phyloP scores from a whole-genome alignment of 1,140 invertebrate genomes.

The Drosophila serrata region DNA sequence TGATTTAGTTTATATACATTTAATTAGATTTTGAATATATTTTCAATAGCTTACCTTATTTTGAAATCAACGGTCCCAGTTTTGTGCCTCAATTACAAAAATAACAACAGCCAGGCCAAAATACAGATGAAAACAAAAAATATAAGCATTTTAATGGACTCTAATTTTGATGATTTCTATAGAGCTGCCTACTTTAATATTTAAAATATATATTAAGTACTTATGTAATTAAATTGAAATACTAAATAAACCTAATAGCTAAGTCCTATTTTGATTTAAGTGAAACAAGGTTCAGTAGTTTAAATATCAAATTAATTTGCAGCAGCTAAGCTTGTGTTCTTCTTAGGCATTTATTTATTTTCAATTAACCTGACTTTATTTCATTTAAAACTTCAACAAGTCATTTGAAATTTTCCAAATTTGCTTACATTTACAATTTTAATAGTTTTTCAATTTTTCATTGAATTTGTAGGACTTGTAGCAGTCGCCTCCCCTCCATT shows the following conservation, averaged over 20 bases:
- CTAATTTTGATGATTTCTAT: conserved; percentile 21
- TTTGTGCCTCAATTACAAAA: conserved; percentile 14
- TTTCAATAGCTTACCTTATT: not conserved
- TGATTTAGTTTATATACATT: too few relatives aligned
- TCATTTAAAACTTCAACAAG: not conserved
- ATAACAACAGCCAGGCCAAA: conserved; percentile 12
- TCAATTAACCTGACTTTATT: not conserved
- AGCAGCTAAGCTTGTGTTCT: not conserved
- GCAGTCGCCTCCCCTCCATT: not conserved
- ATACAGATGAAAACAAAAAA: conserved; percentile 29
- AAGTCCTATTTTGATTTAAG: too few relatives aligned
- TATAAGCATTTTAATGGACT: not conserved
- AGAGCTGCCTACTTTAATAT: not conserved
- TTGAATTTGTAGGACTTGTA: conserved; percentile 64
- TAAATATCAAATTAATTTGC: not conserved
- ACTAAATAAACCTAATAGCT: not conserved
- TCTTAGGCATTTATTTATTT: not conserved
- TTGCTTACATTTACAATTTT: conserved; percentile 58
- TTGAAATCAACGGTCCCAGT: conserved; percentile 5
- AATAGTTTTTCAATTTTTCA: conserved; percentile 61
- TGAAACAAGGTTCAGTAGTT: too few relatives aligned
- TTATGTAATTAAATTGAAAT: not conserved
- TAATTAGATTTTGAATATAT: not conserved
- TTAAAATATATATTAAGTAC: not conserved
- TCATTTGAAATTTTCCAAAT: conserved; percentile 20